Percentiles rank a stretch among this genome's conserved stretches.
These are phyloP conservation scores for Cepphus grylle DNA, from an alignment of 2,113 vertebrate genomes.

Conservation along the genomic window DNA sequence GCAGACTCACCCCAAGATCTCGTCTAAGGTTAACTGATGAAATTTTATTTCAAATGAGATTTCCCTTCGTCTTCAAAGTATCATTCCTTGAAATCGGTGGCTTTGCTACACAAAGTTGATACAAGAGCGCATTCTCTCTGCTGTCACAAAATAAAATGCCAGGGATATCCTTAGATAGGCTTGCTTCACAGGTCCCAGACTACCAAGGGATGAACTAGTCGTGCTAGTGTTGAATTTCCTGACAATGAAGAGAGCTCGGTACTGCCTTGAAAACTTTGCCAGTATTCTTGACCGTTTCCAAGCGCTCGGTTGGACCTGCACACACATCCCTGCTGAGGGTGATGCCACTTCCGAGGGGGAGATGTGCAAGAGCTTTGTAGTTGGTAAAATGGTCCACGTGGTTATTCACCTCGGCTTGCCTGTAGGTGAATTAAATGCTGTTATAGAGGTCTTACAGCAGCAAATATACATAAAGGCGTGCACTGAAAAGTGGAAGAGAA, in stretches of 20 bases:
- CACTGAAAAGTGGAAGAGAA: not conserved
- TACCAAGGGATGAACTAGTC: not conserved
- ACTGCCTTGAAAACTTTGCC: not conserved
- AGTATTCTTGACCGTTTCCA: not conserved
- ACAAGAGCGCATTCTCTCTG: not conserved
- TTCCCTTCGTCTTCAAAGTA: not conserved
- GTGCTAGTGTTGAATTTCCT: not conserved
- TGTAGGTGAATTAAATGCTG: not conserved
- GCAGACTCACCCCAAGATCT: not conserved
- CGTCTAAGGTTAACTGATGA: not conserved
- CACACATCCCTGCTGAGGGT: fast-evolving
- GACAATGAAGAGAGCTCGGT: not conserved
- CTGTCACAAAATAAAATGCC: not conserved
- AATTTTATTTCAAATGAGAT: not conserved
- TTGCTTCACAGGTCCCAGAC: not conserved
- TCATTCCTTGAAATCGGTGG: not conserved
- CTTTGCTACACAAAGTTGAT: not conserved
- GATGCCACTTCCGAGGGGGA: not conserved
- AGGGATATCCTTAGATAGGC: not conserved
- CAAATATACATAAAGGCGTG: not conserved
- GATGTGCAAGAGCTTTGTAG: not conserved
- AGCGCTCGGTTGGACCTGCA: fast-evolving
- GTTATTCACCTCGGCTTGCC: not conserved
- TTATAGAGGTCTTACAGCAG: not conserved
- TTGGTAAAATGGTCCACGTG: not conserved